Percentiles rank a stretch among this genome's conserved stretches.
Conservation (phyloP, 2,113 vertebrate species). For the Pholis gunnellus region DNA sequence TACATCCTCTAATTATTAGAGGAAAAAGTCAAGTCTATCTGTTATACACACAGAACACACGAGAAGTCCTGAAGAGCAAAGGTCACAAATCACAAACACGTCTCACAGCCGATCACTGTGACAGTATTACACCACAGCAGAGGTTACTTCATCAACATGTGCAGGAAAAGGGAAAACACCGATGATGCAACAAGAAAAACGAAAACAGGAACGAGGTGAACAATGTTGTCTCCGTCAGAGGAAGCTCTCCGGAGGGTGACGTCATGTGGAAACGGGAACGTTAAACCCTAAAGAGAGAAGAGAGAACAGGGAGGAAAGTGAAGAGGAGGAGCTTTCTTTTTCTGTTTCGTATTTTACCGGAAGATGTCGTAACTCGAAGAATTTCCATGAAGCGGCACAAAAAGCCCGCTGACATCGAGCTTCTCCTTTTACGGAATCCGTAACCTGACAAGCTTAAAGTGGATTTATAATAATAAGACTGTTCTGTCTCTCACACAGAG, state of each 20-base stretch:
- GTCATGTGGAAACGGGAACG: neutral
- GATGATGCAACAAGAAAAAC: neutral
- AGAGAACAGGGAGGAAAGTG: too few relatives aligned
- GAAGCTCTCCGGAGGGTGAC: neutral
- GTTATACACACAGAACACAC: too few relatives aligned
- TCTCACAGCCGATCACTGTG: neutral
- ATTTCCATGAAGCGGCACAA: conserved; percentile 36
- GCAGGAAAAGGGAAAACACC: neutral
- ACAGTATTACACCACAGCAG: neutral
- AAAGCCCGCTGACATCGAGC: neutral
- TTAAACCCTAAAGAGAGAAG: neutral
- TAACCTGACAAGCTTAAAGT: neutral
- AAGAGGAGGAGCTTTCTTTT: neutral
- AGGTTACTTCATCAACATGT: neutral
- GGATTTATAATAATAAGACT: neutral
- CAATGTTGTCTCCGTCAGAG: neutral
- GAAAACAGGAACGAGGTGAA: neutral
- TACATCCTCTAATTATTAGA: too few relatives aligned
- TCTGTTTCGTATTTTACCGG: conserved; percentile 19
- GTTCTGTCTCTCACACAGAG: neutral
- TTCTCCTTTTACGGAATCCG: neutral
- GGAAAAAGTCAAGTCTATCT: too few relatives aligned
- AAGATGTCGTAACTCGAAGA: conserved; percentile 55
- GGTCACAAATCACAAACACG: too few relatives aligned
- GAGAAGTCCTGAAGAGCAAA: too few relatives aligned